These are phyloP conservation scores for Adelges cooleyi DNA, from an alignment of 1,140 invertebrate species.

Conservation along the genomic window DNA sequence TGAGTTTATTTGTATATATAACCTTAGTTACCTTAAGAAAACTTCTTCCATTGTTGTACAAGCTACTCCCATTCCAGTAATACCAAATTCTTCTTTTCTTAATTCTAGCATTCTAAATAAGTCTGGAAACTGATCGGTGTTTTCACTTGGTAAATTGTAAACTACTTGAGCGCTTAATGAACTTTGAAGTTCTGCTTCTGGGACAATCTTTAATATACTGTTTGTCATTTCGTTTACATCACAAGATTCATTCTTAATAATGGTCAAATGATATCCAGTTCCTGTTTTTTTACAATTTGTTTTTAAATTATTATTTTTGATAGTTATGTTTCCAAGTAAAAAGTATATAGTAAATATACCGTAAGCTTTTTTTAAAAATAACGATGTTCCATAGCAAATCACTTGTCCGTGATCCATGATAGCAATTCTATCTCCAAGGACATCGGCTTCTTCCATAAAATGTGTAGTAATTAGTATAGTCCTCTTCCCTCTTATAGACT, in stretches of 20 bases:
- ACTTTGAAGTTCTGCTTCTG: conserved; percentile 40
- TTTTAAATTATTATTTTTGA: not conserved
- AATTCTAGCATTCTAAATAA: conserved; percentile 45
- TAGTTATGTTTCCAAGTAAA: not conserved
- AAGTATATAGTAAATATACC: conserved; percentile 41
- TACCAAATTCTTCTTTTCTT: conserved; percentile 40
- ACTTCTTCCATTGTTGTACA: conserved; percentile 58
- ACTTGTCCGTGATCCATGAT: conserved; percentile 76
- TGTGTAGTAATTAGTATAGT: conserved; percentile 91
- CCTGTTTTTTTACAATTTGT: not conserved
- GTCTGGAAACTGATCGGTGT: conserved; percentile 37
- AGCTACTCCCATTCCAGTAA: conserved; percentile 46
- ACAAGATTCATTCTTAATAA: conserved; percentile 1
- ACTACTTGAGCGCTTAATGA: conserved; percentile 39
- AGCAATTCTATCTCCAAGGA: conserved; percentile 84
- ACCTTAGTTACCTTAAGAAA: conserved; percentile 46
- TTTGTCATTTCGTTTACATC: not conserved
- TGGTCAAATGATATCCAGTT: conserved; percentile 24
- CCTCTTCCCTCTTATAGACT: conserved; percentile 27
- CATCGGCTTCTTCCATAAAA: conserved; percentile 97
- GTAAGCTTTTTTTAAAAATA: conserved; percentile 77
- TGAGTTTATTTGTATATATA: too few species aligned
- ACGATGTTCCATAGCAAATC: conserved; percentile 69
- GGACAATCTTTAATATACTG: conserved; percentile 39
- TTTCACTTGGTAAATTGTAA: conserved; percentile 38